Base-by-base conservation (phyloP, 2,888 invertebrate species). In the Pristionchus fissidentatus region DNA sequence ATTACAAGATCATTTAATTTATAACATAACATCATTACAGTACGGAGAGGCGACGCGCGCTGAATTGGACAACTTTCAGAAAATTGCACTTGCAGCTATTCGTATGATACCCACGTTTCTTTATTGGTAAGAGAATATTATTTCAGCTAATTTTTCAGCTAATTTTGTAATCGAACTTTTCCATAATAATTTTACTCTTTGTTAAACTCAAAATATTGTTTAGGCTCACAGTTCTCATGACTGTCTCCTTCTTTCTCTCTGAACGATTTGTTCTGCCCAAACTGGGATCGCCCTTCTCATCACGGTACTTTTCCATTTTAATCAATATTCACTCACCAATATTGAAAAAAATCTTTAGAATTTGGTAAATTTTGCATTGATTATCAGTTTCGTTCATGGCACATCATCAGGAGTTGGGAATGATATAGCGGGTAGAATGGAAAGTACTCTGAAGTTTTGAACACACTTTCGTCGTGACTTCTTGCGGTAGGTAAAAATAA, bases 191-290 rank as follows among this genome's bases (percentile, higher is more conserved):
- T 8, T n/a, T 15, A n/a, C 26, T n/a, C 8, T 15, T 26, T 8
- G n/a, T 60, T n/a, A 60, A 26, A 60, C 10, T 57, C n/a, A 15
- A 32, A 62, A 55, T 55, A 41, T n/a, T 41, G 22, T 62, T 75
- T 79, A 88, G 88, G 87, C 46, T 89, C 22, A 85, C 87, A 3
- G 84, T 86, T 8, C 55, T 87, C 1, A 85, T 88, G 43, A 85
- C 87, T 0, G 57, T 89, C 1, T 83, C 86, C 8, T 88, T 88
- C 46, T 52, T 89, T 15, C 78, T 85, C 13, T 87, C 89, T 2
- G 89, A 87, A 55, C 82, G 85, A 60, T 89, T 87, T 78, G 86
- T 89, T 26, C 83, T 89, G 7, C 89, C 89, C 22, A 89, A 89
- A 55, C 84, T 89, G 0, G 84, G 88, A 5, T 87, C 87, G 55